Percentiles rank a stretch among this genome's conserved stretches.
These are phyloP conservation scores for Dasyurus viverrinus DNA, from an alignment of 2,113 vertebrate genomes.

Conservation along the genomic window DNA sequence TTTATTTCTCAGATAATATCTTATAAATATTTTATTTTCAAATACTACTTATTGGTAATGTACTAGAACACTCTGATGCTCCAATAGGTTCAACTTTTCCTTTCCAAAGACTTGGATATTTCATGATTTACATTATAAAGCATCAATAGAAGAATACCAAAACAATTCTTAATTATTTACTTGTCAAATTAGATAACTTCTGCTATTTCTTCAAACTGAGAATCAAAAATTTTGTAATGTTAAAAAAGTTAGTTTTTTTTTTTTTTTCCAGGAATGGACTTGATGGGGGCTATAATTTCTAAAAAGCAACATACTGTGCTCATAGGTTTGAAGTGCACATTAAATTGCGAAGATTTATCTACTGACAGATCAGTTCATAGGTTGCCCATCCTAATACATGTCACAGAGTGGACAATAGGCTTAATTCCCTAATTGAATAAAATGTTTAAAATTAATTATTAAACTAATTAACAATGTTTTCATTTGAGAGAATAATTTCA, in stretches of 20 bases:
- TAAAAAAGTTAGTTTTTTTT: not conserved
- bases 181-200: not conserved
- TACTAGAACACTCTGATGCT: not conserved
- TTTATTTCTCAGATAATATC: not conserved
- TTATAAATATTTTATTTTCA: not conserved
- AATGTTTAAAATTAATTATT: not conserved
- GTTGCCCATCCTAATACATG: not conserved
- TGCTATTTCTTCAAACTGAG: not conserved
- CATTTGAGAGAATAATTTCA: not conserved
- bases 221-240: not conserved
- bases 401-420: too few species aligned
- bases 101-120: not conserved
- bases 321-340: not conserved
- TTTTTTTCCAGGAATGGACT: not conserved
- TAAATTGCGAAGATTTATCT: not conserved
- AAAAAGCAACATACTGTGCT: not conserved
- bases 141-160: too few species aligned
- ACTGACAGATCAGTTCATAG: not conserved
- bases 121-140: not conserved
- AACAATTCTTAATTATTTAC: not conserved
- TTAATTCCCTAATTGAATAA: not conserved
- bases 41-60: not conserved
- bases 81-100: not conserved
- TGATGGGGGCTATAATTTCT: too few species aligned
- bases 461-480: not conserved